Base-by-base conservation (phyloP, 2,888 invertebrate species). In the Hipparchia sbordonii region DNA sequence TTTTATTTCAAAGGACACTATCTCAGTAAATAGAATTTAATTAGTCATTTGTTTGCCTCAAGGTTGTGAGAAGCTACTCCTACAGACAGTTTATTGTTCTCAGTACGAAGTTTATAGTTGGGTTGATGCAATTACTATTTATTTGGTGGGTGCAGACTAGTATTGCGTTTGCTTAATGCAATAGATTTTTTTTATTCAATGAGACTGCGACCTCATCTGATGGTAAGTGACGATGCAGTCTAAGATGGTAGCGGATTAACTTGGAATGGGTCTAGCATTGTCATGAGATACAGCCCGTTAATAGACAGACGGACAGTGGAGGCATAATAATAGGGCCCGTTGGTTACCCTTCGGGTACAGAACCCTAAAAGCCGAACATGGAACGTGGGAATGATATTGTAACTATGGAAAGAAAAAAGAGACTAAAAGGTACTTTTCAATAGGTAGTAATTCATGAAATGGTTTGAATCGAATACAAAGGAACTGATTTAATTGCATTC, bases 21-120 rank as follows among this genome's bases (percentile, higher is more conserved):
- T 76, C 78, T 78, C 46, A 54, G 80, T 71, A 79, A 79, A 77
- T 76, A 79, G 77, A 77, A 77, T 81, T 82, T 81, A 81, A 85
- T 82, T 79, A 81, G 73, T 78, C 85, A 39, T 83, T 75, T 65
- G 67, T 70, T 71, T 73, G 76, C 33, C 13, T 60, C 75, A 76
- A 76, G 75, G 76, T 68, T 59, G 61, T 72, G 72, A 33, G 71
- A 75, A 62, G 61, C 62, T 62, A 59, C 74, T 70, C 75, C 76
- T 72, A 76, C 75, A 72, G 33, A 45, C 75, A 72, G 33, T 51
- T 74, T 61, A 72, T 75, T 68, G 70, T 72, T 71, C 52, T 62
- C 52, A 59, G 10, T 59, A 48, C 60, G 63, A 74, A 68, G 46
- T 56, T 46, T 62, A 46, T 13, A 56, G 6, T 51, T 33, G 7